Base-by-base conservation (phyloP, 30 jellyfish, hydroid and myxozoan genomes). In the Sanderia malayensis region DNA sequence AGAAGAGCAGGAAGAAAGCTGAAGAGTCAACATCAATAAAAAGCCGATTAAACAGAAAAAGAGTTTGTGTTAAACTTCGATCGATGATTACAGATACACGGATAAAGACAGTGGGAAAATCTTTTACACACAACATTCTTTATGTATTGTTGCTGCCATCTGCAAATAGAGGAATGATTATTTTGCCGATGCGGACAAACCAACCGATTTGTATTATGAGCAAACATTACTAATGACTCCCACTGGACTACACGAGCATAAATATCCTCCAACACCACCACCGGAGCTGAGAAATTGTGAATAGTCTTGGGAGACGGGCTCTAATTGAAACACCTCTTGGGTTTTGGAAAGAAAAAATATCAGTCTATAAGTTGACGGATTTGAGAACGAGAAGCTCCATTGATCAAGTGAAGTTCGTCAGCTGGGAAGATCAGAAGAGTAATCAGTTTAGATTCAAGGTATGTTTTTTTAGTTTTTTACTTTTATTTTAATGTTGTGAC, bases 131-230 rank as follows among this genome's bases (percentile, higher is more conserved):
- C 49, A 46, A 66, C 46, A 78, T 78, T 64, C 89, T 78, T 62
- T 78, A n/a, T 78, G 89, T 66, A 78, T 78, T 78, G 81, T 45
- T 27, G 73, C 79, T 29, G 73, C 45, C 31, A 33, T 70, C 53
- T 28, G 89, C 58, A 64, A 78, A 78, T 78, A 78, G 82, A 62
- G 57, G 82, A 78, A 70, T 78, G 55, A 78, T 78, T 33, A 66
- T 78, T 78, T 78, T 78, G 89, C 70, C 89, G 89, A 82, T 65
- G 64, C 37, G 32, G 82, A 78, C 58, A 30, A 78, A 66, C 49
- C 89, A 47, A 31, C 89, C 89, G 89, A 78, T 57, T 78, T 78
- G 80, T 28, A 78, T 78, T 32, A 52, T 47, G 89, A 64, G 82
- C 44, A 78, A 78, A 78, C 70, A 78, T 41, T 46, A 61, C 89